Percentiles rank a stretch among this genome's conserved stretches.
phyloP scores from a whole-genome alignment of 2,888 invertebrate genomes.

The Apodemia duryi region DNA sequence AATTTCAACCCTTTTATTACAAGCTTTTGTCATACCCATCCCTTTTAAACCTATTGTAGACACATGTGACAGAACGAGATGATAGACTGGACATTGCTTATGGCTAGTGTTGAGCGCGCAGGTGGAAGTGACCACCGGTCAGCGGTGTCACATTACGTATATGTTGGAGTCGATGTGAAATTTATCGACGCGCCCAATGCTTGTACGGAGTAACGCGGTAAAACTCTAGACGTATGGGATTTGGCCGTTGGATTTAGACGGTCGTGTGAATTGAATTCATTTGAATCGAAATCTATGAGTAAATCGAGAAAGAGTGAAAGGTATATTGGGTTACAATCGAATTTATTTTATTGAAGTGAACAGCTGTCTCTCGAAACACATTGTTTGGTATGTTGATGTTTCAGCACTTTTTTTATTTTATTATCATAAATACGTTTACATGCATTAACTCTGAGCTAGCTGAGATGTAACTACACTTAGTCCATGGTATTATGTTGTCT shows the following conservation, averaged over 20 bases:
- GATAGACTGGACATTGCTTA: neutral
- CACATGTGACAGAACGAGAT: neutral
- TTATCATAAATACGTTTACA: neutral
- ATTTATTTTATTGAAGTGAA: conserved; percentile 1
- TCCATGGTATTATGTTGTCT: too few species aligned
- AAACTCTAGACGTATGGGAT: neutral
- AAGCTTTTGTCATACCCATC: conserved; percentile 3
- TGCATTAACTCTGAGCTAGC: neutral
- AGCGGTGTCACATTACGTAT: conserved; percentile 11
- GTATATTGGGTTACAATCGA: conserved; percentile 8
- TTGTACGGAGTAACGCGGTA: conserved; percentile 8
- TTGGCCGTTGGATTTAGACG: neutral
- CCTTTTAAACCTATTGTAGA: conserved; percentile 1
- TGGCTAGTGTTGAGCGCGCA: neutral
- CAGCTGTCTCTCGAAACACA: neutral
- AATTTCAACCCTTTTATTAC: conserved; percentile 52
- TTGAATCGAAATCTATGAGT: conserved; percentile 15
- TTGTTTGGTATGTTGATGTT: neutral
- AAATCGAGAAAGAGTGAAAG: conserved; percentile 9
- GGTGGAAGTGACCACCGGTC: conserved; percentile 16
- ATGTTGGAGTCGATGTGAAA: conserved; percentile 11
- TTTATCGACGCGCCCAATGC: conserved; percentile 5
- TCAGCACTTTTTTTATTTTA: neutral
- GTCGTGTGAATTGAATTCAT: conserved; percentile 11
- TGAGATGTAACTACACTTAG: too few species aligned